Evolutionary conservation across 2,113 vertebrate species (phyloP).

Genomic region (Oxyura jamaicensis): DNA sequence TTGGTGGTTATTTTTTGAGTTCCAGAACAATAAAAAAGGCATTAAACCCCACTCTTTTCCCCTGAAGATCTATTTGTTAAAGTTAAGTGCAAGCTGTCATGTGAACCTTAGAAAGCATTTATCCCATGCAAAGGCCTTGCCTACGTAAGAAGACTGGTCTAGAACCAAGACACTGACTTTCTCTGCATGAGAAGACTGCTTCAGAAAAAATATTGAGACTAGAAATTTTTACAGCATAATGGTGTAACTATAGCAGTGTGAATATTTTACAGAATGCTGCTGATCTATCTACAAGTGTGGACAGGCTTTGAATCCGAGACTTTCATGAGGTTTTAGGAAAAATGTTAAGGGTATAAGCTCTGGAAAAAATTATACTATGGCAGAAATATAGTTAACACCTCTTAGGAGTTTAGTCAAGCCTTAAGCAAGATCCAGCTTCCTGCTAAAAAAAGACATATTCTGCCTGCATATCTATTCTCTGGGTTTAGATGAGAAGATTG

Average conservation of each 20-base stretch:
- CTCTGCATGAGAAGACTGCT: background rate
- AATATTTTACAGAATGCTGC: background rate
- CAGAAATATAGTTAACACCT: background rate
- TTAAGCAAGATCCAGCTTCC: background rate
- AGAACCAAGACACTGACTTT: background rate
- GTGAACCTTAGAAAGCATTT: background rate
- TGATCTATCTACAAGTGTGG: background rate
- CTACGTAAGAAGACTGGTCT: background rate
- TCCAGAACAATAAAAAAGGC: background rate
- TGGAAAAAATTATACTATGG: background rate
- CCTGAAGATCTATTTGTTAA: background rate
- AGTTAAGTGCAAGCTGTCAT: background rate
- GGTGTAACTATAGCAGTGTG: background rate
- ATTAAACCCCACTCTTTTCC: accelerated
- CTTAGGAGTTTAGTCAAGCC: background rate
- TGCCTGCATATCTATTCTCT: background rate
- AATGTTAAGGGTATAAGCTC: background rate
- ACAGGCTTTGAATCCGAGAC: background rate
- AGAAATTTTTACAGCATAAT: background rate
- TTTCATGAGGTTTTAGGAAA: background rate
- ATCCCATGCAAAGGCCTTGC: background rate
- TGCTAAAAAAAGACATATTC: background rate
- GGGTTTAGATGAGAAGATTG: background rate
- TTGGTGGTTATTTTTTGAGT: background rate
- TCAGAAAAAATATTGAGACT: background rate